Percentiles rank a stretch among this genome's conserved stretches.
phyloP scores from a whole-genome alignment of 2,888 invertebrate species.

The Microplitis manilae region DNA sequence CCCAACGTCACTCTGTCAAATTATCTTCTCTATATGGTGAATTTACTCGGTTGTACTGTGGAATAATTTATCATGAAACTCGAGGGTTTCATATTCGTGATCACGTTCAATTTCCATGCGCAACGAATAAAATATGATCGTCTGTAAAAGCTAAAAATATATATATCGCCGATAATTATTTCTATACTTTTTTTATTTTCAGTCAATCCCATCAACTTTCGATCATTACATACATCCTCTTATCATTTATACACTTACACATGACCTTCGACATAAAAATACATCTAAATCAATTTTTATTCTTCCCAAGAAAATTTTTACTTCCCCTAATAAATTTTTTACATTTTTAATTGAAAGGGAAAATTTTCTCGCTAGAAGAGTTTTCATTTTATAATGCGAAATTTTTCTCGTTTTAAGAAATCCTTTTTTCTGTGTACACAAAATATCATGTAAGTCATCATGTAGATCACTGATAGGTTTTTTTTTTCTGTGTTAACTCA shows the following conservation, averaged over 20 bases:
- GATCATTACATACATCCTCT: no score
- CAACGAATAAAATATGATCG: constrained; percentile 18
- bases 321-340: no score
- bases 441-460: constrained; percentile 12
- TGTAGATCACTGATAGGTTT: constrained; percentile 33
- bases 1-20: constrained; percentile 12
- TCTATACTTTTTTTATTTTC: constrained; percentile 8
- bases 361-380: no score
- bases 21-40: constrained; percentile 6
- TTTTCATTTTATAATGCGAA: no score
- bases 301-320: no score
- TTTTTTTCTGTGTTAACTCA: constrained; percentile 34
- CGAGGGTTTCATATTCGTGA: constrained; percentile 11
- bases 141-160: neutral
- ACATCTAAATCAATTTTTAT: no score
- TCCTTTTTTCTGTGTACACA: neutral
- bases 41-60: neutral
- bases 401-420: no score
- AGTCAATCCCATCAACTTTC: neutral
- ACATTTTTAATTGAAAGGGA: no score
- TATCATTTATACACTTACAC: no score
- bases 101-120: constrained; percentile 3
- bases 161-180: neutral
- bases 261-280: no score
- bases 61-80: constrained; percentile 4